Evolutionary conservation across 2,888 invertebrate genomes (phyloP).

Genomic region (Euzetes globulus): DNA sequence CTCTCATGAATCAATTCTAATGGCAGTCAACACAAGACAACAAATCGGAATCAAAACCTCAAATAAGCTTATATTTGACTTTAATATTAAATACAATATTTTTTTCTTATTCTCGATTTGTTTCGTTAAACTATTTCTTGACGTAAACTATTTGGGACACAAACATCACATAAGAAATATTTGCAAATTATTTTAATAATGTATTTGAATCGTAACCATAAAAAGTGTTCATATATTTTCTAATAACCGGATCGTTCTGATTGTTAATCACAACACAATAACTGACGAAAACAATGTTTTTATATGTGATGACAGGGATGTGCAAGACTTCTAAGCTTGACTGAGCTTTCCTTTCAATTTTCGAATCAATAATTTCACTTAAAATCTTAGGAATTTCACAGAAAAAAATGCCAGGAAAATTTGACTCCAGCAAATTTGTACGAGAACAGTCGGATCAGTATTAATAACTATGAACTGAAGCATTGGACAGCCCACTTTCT

Average conservation of each 20-base stretch:
- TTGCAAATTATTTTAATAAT: neutral
- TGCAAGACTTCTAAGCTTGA: no score
- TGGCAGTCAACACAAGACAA: slow-evolving; percentile 4
- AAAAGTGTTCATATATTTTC: neutral
- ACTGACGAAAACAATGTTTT: neutral
- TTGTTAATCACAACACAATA: neutral
- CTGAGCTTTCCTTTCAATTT: no score
- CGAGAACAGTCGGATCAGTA: no score
- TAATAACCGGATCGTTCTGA: slow-evolving; percentile 1
- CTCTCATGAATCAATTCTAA: neutral
- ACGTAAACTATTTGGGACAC: neutral
- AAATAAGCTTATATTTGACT: slow-evolving; percentile 1
- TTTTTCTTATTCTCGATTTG: neutral
- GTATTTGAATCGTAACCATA: neutral
- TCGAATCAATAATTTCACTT: no score
- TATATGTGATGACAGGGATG: no score
- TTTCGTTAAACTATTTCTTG: neutral
- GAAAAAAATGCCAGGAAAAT: no score
- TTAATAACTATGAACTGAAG: no score
- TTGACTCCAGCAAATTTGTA: no score
- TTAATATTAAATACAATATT: neutral
- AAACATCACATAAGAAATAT: neutral
- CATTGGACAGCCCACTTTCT: no score
- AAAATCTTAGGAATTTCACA: no score
- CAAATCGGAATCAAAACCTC: neutral